A percentile compares a stretch with the other conserved stretches of the same genome.
Evolutionary conservation across 2,888 invertebrate species (phyloP).

Genomic region (Lacanobia wlatinum): DNA sequence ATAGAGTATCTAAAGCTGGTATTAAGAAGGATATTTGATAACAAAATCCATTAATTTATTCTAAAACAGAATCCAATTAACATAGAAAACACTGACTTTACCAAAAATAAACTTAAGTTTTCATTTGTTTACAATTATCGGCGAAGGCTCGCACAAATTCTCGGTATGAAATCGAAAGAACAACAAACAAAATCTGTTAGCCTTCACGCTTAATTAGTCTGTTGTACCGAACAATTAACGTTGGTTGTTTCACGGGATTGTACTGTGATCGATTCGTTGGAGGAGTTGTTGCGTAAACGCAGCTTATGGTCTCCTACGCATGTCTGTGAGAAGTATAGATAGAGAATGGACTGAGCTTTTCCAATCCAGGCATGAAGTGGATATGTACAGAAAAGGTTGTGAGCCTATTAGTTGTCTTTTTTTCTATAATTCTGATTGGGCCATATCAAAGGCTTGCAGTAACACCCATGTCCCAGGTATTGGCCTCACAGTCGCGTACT

Average conservation of each 20-base stretch:
- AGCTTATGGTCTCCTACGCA: conserved; percentile 63
- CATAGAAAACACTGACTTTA: not conserved
- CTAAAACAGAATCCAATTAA: conserved; percentile 20
- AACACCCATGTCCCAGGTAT: not conserved
- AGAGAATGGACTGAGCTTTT: not conserved
- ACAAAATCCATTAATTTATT: not conserved
- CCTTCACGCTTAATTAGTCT: conserved; percentile 85
- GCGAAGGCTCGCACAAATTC: conserved; percentile 24
- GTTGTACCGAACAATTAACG: conserved; percentile 81
- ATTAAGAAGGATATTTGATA: not conserved
- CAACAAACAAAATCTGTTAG: conserved; percentile 67
- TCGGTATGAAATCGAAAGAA: conserved; percentile 64
- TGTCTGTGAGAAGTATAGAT: conserved; percentile 4
- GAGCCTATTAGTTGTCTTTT: not conserved
- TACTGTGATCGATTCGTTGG: conserved; percentile 66
- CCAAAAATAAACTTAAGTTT: conserved; percentile 2
- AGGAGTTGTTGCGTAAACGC: conserved; percentile 74
- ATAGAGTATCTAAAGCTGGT: not conserved
- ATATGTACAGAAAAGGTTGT: not conserved
- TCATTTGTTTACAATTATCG: conserved; percentile 40
- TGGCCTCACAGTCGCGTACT: not conserved
- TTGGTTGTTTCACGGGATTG: conserved; percentile 76
- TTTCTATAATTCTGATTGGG: not conserved
- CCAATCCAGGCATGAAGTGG: not conserved
- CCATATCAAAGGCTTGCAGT: not conserved